These are phyloP conservation scores for Poecilus cupreus DNA, from an alignment of 2,888 invertebrate genomes.

Conservation along the genomic window DNA sequence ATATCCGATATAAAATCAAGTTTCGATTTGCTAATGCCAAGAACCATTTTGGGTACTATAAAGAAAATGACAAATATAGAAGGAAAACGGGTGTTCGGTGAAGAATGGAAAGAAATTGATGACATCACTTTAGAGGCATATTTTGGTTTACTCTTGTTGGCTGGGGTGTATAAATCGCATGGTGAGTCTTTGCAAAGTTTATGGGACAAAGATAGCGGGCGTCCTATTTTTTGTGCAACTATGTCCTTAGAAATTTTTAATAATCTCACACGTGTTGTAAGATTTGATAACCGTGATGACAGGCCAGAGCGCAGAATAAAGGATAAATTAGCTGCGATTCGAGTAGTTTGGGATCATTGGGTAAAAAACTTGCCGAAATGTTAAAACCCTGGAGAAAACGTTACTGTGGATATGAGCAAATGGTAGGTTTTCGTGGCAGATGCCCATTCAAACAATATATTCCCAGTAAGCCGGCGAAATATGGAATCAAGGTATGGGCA, in stretches of 20 bases:
- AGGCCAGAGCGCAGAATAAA: neutral
- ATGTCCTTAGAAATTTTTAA: neutral
- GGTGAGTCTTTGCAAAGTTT: too few relatives aligned
- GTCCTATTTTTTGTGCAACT: neutral
- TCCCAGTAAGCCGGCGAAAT: constrained; percentile 10
- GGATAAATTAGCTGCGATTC: constrained; percentile 34
- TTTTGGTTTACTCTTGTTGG: too few relatives aligned
- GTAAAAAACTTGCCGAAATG: constrained; percentile 49
- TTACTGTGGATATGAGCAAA: constrained; percentile 56
- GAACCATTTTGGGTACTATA: too few relatives aligned
- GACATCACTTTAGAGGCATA: too few relatives aligned
- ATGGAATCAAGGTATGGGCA: constrained; percentile 15
- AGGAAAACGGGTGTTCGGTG: too few relatives aligned
- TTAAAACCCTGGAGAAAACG: constrained; percentile 45
- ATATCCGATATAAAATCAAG: too few relatives aligned
- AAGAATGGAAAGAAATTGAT: too few relatives aligned
- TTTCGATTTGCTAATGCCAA: too few relatives aligned
- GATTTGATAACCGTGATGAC: neutral
- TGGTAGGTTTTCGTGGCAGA: constrained; percentile 48
- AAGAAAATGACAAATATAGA: too few relatives aligned
- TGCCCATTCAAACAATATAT: constrained; percentile 52
- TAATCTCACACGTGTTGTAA: neutral
- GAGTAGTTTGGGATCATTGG: constrained; percentile 53
- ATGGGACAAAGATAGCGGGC: too few relatives aligned
- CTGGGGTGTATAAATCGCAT: too few relatives aligned